Evolutionary conservation across 2,113 vertebrate species (phyloP).

Genomic region (Fukomys damarensis): DNA sequence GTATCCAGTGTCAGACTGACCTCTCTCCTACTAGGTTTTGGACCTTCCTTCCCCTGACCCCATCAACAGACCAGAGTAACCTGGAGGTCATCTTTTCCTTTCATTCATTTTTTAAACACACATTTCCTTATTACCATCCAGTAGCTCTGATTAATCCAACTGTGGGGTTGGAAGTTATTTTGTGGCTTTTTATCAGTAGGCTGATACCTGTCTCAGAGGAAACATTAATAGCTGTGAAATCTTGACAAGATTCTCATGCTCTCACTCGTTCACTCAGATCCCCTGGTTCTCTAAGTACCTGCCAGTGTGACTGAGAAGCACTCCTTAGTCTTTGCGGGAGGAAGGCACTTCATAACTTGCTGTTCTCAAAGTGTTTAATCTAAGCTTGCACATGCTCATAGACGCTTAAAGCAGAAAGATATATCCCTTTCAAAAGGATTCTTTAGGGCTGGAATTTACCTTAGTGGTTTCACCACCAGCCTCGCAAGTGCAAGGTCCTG

Average conservation of each 20-base stretch:
- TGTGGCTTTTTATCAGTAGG: constrained; percentile 76
- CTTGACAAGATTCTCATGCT: constrained; percentile 69
- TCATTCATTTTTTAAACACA: constrained; percentile 60
- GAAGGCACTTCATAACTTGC: background rate
- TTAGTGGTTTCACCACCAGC: too few relatives aligned
- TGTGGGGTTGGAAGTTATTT: constrained; percentile 69
- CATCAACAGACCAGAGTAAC: constrained; percentile 43
- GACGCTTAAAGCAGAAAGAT: constrained; percentile 14
- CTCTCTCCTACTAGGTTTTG: constrained; percentile 15
- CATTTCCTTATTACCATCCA: constrained; percentile 61
- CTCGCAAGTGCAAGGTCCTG: too few relatives aligned
- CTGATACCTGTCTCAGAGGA: constrained; percentile 61
- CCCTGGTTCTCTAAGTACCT: background rate
- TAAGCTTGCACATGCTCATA: background rate
- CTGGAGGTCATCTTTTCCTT: constrained; percentile 78
- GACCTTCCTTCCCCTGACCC: constrained; percentile 69
- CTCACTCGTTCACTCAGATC: constrained; percentile 38
- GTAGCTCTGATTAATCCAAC: constrained; percentile 68
- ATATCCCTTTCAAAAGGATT: constrained; percentile 5
- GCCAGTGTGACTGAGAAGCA: constrained; percentile 35
- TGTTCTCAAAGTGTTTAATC: constrained; percentile 55
- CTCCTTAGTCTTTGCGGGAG: background rate
- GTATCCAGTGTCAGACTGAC: constrained; percentile 64
- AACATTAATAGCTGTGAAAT: constrained; percentile 42
- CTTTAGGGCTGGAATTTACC: too few relatives aligned